Base-by-base conservation (phyloP, 2,797 vertebrate genomes). In the Parambassis ranga region DNA sequence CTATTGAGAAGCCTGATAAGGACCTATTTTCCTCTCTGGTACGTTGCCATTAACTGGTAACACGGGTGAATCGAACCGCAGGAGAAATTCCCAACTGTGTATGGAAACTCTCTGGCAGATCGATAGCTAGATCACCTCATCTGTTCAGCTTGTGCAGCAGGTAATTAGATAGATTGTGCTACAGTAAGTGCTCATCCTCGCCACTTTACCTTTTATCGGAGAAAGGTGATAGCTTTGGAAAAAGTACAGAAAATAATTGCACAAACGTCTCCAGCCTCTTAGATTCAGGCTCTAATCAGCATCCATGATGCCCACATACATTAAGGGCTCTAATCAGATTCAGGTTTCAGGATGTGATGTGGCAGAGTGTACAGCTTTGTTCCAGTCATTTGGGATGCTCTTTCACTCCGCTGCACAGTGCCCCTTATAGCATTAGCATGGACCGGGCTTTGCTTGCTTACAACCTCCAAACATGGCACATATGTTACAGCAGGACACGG, bases 101-200 rank as follows among this genome's bases (percentile, higher is more conserved):
- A 14, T 53, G 37, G 46, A 78, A 77, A 65, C 59, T 49, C 28
- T 43, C 4, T 33, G 13, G 0, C 3, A 33, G 36, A 79, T 75
- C 51, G 0, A 82, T 74, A 58, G 31, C 6, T 16, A 36, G 19
- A 75, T 77, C 42, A 11, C 15, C 59, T 23, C 61, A 32, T 58
- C 59, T 37, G 1, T 65, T 68, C 5, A 5, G 58, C 37, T 48
- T 18, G 31, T 53, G 48, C 27, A 51, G 66, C 28, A 36, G 33
- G 23, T 77, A 75, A 77, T 83, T 55, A 67, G 52, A 80, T 72
- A 32, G 42, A 65, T 19, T 33, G 51, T 15, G 36, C 71, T 22
- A 44, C 49, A 61, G 44, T 64, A 63, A 77, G 67, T 57, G 61
- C 58, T 68, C 23, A 22, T 32, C 31, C 30, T 62, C n/a, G 0